phyloP scores from a whole-genome alignment of 2,113 vertebrate genomes.

The Tragulus kanchil region DNA sequence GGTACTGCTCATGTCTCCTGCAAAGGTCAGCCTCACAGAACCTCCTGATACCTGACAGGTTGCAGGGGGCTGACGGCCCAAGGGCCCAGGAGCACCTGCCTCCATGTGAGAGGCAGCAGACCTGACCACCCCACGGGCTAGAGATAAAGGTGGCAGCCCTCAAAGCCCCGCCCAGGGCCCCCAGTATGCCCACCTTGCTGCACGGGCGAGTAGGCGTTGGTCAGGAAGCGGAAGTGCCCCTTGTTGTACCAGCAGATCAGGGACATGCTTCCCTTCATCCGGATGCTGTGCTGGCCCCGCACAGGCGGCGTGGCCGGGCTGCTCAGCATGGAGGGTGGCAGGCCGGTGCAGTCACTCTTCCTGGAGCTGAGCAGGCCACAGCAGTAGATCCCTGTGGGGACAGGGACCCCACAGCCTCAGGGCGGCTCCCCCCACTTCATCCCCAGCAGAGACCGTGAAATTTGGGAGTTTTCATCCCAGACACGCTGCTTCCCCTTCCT shows the following conservation, averaged over 20 bases:
- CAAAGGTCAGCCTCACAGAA: rapidly evolving
- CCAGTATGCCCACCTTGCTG: slow-evolving; percentile 91
- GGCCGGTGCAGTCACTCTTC: slow-evolving; percentile 98
- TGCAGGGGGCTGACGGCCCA: rapidly evolving
- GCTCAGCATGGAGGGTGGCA: slow-evolving; percentile 95
- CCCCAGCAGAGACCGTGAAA: neutral
- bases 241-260: slow-evolving; percentile 99
- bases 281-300: slow-evolving; percentile 94
- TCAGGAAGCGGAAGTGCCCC: slow-evolving; percentile 97
- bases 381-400: slow-evolving; percentile 94
- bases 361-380: slow-evolving; percentile 97
- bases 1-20: neutral
- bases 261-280: slow-evolving; percentile 96
- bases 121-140: rapidly evolving
- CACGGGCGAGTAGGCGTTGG: slow-evolving; percentile 95
- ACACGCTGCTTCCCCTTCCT: rapidly evolving
- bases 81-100: too few relatives aligned
- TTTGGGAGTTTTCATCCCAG: neutral
- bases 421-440: neutral
- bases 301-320: slow-evolving; percentile 91
- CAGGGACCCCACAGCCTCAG: neutral
- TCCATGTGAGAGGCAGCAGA: too few relatives aligned
- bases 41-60: neutral
- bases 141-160: rapidly evolving
- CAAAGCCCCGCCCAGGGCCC: rapidly evolving